Base-by-base conservation (phyloP, 2,797 vertebrate species). In the Rhynchotus rufescens region DNA sequence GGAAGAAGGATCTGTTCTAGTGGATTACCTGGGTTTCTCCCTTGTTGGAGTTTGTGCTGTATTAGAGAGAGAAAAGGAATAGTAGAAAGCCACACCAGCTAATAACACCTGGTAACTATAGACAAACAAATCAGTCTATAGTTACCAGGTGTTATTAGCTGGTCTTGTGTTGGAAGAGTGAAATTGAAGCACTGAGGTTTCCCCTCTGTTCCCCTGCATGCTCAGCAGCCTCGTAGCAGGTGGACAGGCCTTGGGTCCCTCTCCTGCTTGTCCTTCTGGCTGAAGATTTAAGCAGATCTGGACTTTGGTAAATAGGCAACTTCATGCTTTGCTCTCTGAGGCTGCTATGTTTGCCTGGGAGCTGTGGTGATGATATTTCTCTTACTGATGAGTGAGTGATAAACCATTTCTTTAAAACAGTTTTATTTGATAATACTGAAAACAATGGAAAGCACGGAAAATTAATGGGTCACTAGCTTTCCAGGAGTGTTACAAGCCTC, bases 321-420 rank as follows among this genome's bases (percentile, higher is more conserved):
- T 89, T 62, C 15, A 8, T 56, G 10, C 23, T 16, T 83, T 28
- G 4, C 4, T 45, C 0, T 21, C 47, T 67, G 40, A 11, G 66
- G 12, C 45, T n/a, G 4, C 9, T 17, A 15, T 0, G 0, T 68
- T 75, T 10, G 12, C n/a, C 22, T 64, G 17, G 10, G 12, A 40
- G 34, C 34, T 62, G 34, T 60, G 32, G 22, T n/a, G 30, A 66
- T 67, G 10, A 28, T 66, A 23, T 90, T 92, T 28, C 5, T 10
- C 22, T 56, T 62, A 6, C 17, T 66, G 20, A 75, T 68, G 68
- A 57, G 19, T 51, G 12, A 81, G 73, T 19, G 4, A 17, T 84
- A 45, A 74, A 2, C 15, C 15, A 16, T 54, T 28, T 47, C 1
- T 71, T 84, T 81, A 30, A 81, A 79, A 60, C 26, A n/a, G 12